phyloP scores from a whole-genome alignment of 2,888 invertebrate genomes.

The Glaucopsyche alexis region DNA sequence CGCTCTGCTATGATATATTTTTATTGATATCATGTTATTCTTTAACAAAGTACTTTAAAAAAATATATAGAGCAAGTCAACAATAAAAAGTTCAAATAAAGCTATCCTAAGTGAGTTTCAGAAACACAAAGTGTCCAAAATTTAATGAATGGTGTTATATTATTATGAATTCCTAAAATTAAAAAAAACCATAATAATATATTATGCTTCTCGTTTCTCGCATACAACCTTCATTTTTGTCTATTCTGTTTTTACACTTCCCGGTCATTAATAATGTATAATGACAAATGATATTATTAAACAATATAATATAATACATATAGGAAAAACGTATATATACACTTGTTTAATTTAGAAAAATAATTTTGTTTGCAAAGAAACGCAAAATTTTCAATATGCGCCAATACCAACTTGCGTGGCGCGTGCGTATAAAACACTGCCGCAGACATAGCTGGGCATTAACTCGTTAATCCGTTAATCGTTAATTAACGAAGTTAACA shows the following conservation, averaged over 20 bases:
- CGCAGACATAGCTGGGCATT: no score
- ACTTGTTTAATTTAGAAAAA: neutral
- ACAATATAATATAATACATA: neutral
- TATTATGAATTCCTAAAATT: neutral
- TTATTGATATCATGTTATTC: neutral
- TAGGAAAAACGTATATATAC: no score
- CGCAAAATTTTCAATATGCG: neutral
- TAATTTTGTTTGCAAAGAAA: neutral
- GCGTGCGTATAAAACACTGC: neutral
- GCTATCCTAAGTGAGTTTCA: no score
- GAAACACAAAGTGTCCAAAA: neutral
- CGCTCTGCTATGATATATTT: neutral
- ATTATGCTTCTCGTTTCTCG: neutral
- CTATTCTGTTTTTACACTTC: slow-evolving; percentile 21
- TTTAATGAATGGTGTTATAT: neutral
- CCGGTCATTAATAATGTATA: neutral
- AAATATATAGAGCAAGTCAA: no score
- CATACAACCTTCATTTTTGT: slow-evolving; percentile 24
- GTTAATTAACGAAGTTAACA: no score
- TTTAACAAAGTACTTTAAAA: no score
- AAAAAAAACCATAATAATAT: no score
- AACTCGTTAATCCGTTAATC: no score
- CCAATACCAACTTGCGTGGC: neutral
- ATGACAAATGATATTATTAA: slow-evolving; percentile 18
- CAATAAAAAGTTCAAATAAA: neutral